phyloP scores from a whole-genome alignment of 1,140 invertebrate genomes.

The Leptopilina clavipes region DNA sequence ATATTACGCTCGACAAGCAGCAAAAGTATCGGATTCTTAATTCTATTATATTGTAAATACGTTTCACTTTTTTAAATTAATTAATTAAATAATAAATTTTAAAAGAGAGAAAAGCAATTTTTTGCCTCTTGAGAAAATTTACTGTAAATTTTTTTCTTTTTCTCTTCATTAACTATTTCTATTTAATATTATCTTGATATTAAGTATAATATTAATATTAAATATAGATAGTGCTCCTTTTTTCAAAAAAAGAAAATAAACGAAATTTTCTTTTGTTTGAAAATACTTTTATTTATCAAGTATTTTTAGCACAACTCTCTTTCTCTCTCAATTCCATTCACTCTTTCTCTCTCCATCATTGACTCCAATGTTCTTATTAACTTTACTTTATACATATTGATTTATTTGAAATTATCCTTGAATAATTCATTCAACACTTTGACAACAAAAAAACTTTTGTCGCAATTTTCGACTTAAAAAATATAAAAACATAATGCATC shows the following conservation, averaged over 20 bases:
- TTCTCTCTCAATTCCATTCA: too few relatives aligned
- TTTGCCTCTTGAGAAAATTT: too few relatives aligned
- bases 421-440: constrained; percentile 18
- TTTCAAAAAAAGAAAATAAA: too few relatives aligned
- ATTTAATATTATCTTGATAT: too few relatives aligned
- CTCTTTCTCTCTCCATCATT: background rate
- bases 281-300: constrained; percentile 14
- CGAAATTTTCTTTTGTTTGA: background rate
- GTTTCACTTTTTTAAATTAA: background rate
- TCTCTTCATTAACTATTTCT: too few relatives aligned
- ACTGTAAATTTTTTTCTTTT: too few relatives aligned
- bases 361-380: constrained; percentile 8
- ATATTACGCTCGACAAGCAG: constrained; percentile 86
- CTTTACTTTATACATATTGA: constrained; percentile 14
- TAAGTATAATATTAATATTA: too few relatives aligned
- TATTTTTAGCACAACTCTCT: background rate
- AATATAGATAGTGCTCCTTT: too few relatives aligned
- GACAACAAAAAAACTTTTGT: constrained; percentile 12
- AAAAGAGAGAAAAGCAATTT: too few relatives aligned
- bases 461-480: constrained; percentile 16
- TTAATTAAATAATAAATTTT: too few relatives aligned
- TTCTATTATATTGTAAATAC: background rate
- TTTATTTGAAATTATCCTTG: background rate
- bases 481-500: constrained; percentile 20
- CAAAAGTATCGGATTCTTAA: constrained; percentile 61